These are phyloP conservation scores for Dipus sagitta DNA, from an alignment of 2,797 vertebrate genomes.

Conservation along the genomic window DNA sequence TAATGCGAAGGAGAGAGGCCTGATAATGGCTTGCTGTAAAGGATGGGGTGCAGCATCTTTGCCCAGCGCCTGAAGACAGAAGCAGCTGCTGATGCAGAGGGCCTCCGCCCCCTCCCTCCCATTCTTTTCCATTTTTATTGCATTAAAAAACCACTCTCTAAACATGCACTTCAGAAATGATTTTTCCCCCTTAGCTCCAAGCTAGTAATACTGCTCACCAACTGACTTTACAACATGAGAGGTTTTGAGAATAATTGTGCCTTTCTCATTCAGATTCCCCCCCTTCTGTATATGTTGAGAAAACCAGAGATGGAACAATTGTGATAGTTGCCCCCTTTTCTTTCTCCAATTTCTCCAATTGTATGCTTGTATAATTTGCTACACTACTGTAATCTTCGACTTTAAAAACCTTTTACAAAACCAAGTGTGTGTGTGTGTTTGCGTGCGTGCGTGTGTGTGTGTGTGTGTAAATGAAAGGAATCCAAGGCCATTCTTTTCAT, in stretches of 20 bases:
- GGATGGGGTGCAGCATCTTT: slow-evolving; percentile 95
- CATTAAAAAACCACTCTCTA: slow-evolving; percentile 88
- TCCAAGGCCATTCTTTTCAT: slow-evolving; percentile 11
- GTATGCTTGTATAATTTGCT: slow-evolving; percentile 1
- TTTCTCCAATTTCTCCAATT: background rate
- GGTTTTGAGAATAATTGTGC: slow-evolving; percentile 60
- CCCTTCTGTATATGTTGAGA: background rate
- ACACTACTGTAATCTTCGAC: slow-evolving; percentile 37
- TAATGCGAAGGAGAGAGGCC: slow-evolving; percentile 91
- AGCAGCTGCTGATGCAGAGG: slow-evolving; percentile 92
- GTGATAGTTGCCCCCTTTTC: slow-evolving; percentile 1
- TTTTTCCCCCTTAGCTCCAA: slow-evolving; percentile 91
- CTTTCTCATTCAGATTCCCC: slow-evolving; percentile 65
- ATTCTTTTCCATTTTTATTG: slow-evolving; percentile 90
- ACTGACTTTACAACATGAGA: slow-evolving; percentile 64
- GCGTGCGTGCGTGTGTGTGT: no score
- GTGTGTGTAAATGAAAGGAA: background rate
- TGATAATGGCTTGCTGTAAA: slow-evolving; percentile 97
- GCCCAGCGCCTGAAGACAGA: slow-evolving; percentile 95
- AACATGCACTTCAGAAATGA: slow-evolving; percentile 91
- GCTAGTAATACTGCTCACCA: slow-evolving; percentile 84
- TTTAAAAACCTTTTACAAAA: slow-evolving; percentile 61
- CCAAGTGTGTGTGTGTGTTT: background rate
- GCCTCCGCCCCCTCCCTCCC: slow-evolving; percentile 81
- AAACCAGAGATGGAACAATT: slow-evolving; percentile 17